These are phyloP conservation scores for Charadrius vociferus DNA, from an alignment of 2,113 vertebrate species.

Conservation along the genomic window DNA sequence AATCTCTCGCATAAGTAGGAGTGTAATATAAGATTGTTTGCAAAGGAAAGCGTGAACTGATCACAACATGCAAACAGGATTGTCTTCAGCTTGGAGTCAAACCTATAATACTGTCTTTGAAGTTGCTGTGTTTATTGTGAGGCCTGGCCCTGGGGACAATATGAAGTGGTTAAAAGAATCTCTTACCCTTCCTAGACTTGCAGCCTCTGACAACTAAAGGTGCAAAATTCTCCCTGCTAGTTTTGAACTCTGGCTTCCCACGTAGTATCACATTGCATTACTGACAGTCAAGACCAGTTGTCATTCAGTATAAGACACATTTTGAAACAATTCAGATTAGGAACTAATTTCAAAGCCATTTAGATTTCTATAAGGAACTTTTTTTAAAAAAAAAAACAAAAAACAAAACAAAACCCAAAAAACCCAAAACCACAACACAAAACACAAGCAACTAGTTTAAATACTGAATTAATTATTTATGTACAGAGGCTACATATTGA, in stretches of 20 bases:
- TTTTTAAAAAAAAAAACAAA: not conserved
- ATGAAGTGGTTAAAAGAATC: not conserved
- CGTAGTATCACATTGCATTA: not conserved
- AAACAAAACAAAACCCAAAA: no score
- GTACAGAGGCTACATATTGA: conserved; percentile 62
- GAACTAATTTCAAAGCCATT: conserved; percentile 61
- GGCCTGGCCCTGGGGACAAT: not conserved
- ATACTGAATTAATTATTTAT: conserved; percentile 66
- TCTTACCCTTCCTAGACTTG: not conserved
- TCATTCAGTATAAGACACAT: conserved; percentile 51
- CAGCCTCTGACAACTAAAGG: not conserved
- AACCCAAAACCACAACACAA: not conserved
- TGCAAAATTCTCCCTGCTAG: not conserved
- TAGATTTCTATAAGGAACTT: conserved; percentile 60
- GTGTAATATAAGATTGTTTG: conserved; percentile 22
- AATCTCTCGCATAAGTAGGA: not conserved
- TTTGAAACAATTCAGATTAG: conserved; percentile 73
- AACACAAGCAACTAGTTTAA: conserved; percentile 43
- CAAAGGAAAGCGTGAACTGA: conserved; percentile 3
- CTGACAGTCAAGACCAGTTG: not conserved
- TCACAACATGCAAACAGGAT: not conserved
- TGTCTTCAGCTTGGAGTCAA: not conserved
- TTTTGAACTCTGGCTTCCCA: not conserved
- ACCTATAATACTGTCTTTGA: not conserved
- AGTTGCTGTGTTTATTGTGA: not conserved